Evolutionary conservation across 1,140 invertebrate genomes (phyloP).

Genomic region (Camponotus floridanus): DNA sequence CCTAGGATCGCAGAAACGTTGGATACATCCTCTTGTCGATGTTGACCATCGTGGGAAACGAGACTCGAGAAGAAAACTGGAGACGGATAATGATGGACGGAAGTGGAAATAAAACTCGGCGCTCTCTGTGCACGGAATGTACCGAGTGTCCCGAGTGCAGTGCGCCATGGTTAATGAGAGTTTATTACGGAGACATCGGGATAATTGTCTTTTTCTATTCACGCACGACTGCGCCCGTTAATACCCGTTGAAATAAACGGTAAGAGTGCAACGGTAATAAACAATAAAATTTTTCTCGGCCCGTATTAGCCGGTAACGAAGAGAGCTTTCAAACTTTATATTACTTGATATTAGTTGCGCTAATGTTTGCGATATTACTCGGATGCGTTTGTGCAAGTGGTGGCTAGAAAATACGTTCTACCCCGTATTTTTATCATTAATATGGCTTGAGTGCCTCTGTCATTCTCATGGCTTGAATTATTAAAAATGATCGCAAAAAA

Average conservation of each 20-base stretch:
- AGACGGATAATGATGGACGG: conserved; percentile 50
- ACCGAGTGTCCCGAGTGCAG: neutral
- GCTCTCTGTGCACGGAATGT: neutral
- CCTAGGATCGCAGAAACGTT: neutral
- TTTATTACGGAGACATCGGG: conserved; percentile 49
- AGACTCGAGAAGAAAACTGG: conserved; percentile 27
- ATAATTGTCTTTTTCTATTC: conserved; percentile 54
- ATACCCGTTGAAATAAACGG: conserved; percentile 42
- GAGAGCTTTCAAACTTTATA: conserved; percentile 13
- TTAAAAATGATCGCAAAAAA: conserved; percentile 40
- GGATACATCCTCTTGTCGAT: conserved; percentile 15
- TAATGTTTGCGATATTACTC: neutral
- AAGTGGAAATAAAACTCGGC: conserved; percentile 46
- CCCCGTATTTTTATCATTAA: conserved; percentile 28
- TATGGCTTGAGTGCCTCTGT: conserved; percentile 13
- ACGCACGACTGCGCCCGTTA: conserved; percentile 21
- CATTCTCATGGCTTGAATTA: conserved; percentile 31
- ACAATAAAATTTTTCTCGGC: conserved; percentile 5
- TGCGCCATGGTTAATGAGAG: conserved; percentile 32
- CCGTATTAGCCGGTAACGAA: neutral
- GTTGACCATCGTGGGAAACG: conserved; percentile 45
- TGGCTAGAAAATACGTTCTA: conserved; percentile 10
- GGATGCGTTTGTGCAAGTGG: neutral
- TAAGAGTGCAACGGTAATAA: conserved; percentile 11
- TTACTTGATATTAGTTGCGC: conserved; percentile 18